phyloP scores from a whole-genome alignment of 2,113 vertebrate genomes.

The Ailuropoda melanoleuca region DNA sequence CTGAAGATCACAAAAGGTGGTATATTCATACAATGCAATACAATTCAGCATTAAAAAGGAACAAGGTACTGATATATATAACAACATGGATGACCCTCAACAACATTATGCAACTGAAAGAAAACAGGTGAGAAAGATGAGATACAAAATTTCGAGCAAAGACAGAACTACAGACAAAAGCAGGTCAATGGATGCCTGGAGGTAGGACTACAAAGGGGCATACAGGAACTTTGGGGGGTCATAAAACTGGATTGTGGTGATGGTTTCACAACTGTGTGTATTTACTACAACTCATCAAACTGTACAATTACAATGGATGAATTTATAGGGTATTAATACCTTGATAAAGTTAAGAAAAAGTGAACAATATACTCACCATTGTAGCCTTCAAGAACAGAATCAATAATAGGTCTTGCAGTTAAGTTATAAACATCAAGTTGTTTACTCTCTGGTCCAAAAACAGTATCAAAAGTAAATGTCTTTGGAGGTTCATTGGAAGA shows the following conservation, averaged over 20 bases:
- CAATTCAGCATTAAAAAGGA: neutral
- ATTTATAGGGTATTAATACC: neutral
- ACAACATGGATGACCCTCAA: neutral
- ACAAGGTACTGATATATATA: neutral
- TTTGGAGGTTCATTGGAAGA: conserved; percentile 95
- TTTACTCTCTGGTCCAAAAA: conserved; percentile 97
- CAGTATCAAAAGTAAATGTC: conserved; percentile 98
- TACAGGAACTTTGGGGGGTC: neutral
- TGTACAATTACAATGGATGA: neutral
- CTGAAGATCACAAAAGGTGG: neutral
- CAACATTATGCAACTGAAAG: conserved; percentile 8
- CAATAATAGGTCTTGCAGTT: conserved; percentile 97
- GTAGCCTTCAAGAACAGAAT: conserved; percentile 98
- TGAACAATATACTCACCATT: conserved; percentile 89
- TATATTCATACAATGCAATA: neutral
- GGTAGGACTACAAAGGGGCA: neutral
- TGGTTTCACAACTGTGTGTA: neutral
- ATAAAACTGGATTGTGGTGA: neutral
- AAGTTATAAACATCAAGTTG: conserved; percentile 99
- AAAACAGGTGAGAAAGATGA: neutral
- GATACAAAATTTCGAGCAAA: conserved; percentile 4
- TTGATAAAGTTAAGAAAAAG: neutral
- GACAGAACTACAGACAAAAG: conserved; percentile 13
- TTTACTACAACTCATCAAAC: neutral
- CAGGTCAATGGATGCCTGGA: neutral